Base-by-base conservation (phyloP, 2,888 invertebrate genomes). In the Cactoblastis cactorum region DNA sequence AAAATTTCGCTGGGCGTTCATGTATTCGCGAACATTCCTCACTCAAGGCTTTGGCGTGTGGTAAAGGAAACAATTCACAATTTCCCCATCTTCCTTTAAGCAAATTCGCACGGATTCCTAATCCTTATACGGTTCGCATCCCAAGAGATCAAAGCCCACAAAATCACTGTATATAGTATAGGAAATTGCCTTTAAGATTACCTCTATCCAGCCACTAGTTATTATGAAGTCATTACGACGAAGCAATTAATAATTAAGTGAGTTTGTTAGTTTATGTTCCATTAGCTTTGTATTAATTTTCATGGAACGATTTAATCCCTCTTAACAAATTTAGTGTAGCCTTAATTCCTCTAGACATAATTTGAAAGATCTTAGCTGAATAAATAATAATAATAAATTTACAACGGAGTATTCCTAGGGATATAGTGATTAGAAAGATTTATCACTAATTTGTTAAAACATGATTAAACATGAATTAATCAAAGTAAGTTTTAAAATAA, bases 41-140 rank as follows among this genome's bases (percentile, higher is more conserved):
- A 62, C 66, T 63, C 66, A 62, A 62, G 70, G 72, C 74, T 77
- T 76, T 72, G 70, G 65, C 71, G 72, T 77, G 77, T 69, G 77
- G 74, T 69, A 63, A 69, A 77, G 80, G 75, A 77, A 86, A 83
- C 82, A 83, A 81, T 83, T 80, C 81, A 66, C 75, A 79, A 83
- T 81, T 80, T 80, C 77, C 79, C 71, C 71, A 69, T 71, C 72
- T 77, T 74, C 73, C 78, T 82, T 77, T 80, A 81, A 77, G 80
- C 75, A 83, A 85, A 86, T 83, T 80, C 79, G 65, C 76, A 77
- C 75, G 71, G 80, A 82, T 80, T 79, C 80, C 77, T 83, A 79
- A 84, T 82, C 82, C 82, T 75, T 80, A 80, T 80, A 80, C 73
- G 78, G 76, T 66, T 67, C 68, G 66, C 71, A 70, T 75, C 77